A percentile compares a stretch with the other conserved stretches of the same genome.
These are phyloP conservation scores for Cardiocondyla obscurior DNA, from an alignment of 1,140 invertebrate genomes.

Conservation along the genomic window DNA sequence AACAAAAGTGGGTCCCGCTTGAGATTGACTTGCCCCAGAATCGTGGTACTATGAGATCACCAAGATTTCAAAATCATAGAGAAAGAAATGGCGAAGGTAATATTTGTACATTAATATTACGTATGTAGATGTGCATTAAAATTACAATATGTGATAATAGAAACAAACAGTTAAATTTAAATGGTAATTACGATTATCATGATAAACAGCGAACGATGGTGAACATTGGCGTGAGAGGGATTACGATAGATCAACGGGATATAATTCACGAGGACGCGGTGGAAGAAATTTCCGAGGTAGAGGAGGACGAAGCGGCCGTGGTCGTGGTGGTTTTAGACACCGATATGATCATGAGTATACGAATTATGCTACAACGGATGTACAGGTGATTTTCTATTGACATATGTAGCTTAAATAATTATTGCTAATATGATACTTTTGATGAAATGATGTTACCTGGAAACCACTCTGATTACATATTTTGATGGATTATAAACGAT, in stretches of 20 bases:
- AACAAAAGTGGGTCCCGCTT: slow-evolving; percentile 91
- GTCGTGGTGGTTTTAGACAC: slow-evolving; percentile 76
- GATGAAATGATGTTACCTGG: slow-evolving; percentile 28
- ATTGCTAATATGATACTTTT: background rate
- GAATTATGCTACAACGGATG: slow-evolving; percentile 82
- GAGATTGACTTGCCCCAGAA: slow-evolving; percentile 88
- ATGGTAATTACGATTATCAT: slow-evolving; percentile 2
- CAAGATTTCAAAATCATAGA: slow-evolving; percentile 78
- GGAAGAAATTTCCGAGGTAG: slow-evolving; percentile 76
- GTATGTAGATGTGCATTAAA: background rate
- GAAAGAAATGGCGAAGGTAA: slow-evolving; percentile 81
- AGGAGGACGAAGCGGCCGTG: slow-evolving; percentile 75
- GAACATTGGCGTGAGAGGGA: slow-evolving; percentile 79
- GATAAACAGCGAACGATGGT: slow-evolving; percentile 66
- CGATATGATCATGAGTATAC: slow-evolving; percentile 83
- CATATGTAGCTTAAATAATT: background rate
- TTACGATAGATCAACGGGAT: slow-evolving; percentile 75
- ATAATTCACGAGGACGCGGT: slow-evolving; percentile 75
- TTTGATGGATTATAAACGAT: slow-evolving; percentile 44
- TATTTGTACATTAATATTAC: background rate
- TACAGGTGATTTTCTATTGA: slow-evolving; percentile 78
- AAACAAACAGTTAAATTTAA: background rate
- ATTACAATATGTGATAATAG: background rate
- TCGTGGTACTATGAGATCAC: slow-evolving; percentile 79
- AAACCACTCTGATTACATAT: slow-evolving; percentile 53